A percentile compares a stretch with the other conserved stretches of the same genome.
Evolutionary conservation across 2,888 invertebrate genomes (phyloP).

Genomic region (Thereva unica): DNA sequence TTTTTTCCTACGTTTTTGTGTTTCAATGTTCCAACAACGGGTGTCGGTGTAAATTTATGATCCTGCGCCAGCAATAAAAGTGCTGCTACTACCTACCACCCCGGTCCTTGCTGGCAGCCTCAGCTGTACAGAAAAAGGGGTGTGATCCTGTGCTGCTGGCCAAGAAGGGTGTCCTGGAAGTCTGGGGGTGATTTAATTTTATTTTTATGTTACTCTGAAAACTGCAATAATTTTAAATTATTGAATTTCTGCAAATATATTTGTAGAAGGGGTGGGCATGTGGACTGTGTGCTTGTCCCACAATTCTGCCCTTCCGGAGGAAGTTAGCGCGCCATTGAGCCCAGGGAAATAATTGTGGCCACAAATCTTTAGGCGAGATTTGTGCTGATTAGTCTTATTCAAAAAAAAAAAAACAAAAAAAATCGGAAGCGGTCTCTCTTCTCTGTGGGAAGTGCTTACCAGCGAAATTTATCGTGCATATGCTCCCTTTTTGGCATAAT

Average conservation of each 20-base stretch:
- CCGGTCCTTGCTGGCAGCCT: neutral
- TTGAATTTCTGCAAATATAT: conserved; percentile 34
- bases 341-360: no score
- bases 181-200: conserved; percentile 46
- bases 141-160: neutral
- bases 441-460: no score
- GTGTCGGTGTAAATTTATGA: conserved; percentile 46
- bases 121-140: conserved; percentile 7
- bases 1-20: conserved; percentile 39
- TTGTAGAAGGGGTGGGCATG: neutral
- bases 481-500: no score
- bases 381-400: no score
- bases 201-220: conserved; percentile 46
- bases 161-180: conserved; percentile 43
- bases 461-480: no score
- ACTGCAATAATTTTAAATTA: conserved; percentile 47
- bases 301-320: conserved; percentile 14
- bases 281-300: neutral
- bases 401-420: no score
- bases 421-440: no score
- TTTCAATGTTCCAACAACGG: conserved; percentile 43
- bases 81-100: conserved; percentile 12
- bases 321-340: conserved; percentile 15
- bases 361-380: no score
- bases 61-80: conserved; percentile 41